phyloP scores from a whole-genome alignment of 53 echinoderm and acorn worm species.

The Astropecten irregularis region DNA sequence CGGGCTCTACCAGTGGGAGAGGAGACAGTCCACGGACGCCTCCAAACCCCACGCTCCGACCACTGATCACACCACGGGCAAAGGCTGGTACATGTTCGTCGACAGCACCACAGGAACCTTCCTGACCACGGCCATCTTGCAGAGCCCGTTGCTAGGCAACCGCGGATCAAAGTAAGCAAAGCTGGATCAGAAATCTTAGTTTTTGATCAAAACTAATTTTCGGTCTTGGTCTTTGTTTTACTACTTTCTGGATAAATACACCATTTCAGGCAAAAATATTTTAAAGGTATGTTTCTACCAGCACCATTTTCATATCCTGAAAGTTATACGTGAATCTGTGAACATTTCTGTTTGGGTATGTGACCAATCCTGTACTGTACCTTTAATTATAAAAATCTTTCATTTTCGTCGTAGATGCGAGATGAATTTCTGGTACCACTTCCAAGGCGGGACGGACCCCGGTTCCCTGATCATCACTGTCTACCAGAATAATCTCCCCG shows the following conservation, averaged over 20 bases:
- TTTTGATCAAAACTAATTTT: neutral
- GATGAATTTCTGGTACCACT: slow-evolving; percentile 90
- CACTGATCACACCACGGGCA: slow-evolving; percentile 68
- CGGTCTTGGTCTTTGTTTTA: no score
- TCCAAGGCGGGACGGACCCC: slow-evolving; percentile 67
- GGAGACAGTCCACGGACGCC: slow-evolving; percentile 47
- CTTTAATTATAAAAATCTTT: no score
- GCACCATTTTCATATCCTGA: no score
- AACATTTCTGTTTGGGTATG: no score
- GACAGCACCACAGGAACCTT: slow-evolving; percentile 85
- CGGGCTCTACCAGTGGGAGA: slow-evolving; percentile 80
- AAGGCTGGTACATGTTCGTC: slow-evolving; percentile 89
- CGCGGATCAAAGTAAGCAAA: slow-evolving; percentile 70
- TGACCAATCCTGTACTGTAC: no score
- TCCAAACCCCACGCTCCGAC: slow-evolving; percentile 59
- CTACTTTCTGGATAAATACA: no score
- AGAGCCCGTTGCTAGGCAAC: slow-evolving; percentile 67
- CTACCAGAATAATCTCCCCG: slow-evolving; percentile 69
- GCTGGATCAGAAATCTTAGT: neutral
- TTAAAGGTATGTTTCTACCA: no score
- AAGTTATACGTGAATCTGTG: no score
- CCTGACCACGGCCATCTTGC: slow-evolving; percentile 73
- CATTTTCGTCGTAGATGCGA: slow-evolving; percentile 61
- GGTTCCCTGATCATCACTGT: slow-evolving; percentile 64
- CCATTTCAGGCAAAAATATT: no score